Conservation (phyloP, 1,140 invertebrate species). For the Plodia interpunctella region DNA sequence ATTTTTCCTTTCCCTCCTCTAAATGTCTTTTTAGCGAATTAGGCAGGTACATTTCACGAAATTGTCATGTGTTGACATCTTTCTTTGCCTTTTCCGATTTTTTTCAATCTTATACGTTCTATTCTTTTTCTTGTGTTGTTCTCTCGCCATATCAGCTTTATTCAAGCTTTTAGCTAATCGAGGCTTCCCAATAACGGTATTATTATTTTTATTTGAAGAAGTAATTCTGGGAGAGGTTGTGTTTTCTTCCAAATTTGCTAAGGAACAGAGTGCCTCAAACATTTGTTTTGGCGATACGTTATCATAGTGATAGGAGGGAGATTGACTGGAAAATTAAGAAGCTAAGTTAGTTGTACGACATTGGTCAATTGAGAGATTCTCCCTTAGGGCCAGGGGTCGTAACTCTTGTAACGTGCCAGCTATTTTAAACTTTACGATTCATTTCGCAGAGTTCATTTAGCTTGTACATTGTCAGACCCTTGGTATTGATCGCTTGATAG, state of each 20-base stretch:
- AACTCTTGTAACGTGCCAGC: too few species aligned
- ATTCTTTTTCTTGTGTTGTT: too few species aligned
- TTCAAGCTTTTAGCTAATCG: background rate
- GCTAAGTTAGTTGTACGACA: background rate
- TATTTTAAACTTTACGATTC: too few species aligned
- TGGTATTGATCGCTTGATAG: background rate
- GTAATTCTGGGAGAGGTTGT: background rate
- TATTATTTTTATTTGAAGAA: background rate
- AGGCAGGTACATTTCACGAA: too few species aligned
- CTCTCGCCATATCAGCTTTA: too few species aligned
- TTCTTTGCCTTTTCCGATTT: too few species aligned
- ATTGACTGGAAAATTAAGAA: conserved; percentile 10
- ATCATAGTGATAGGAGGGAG: conserved; percentile 11
- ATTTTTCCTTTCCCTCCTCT: too few species aligned
- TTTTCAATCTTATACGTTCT: too few species aligned
- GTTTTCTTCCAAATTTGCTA: background rate
- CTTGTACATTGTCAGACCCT: too few species aligned
- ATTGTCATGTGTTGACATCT: too few species aligned
- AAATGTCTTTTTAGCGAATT: too few species aligned
- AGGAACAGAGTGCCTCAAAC: background rate
- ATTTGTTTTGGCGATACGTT: background rate
- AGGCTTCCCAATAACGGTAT: background rate
- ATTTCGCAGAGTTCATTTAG: too few species aligned
- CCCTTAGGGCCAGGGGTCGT: background rate
- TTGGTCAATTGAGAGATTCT: background rate